Conservation (phyloP, 2,888 invertebrate genomes). For the Anthoptus insignis region DNA sequence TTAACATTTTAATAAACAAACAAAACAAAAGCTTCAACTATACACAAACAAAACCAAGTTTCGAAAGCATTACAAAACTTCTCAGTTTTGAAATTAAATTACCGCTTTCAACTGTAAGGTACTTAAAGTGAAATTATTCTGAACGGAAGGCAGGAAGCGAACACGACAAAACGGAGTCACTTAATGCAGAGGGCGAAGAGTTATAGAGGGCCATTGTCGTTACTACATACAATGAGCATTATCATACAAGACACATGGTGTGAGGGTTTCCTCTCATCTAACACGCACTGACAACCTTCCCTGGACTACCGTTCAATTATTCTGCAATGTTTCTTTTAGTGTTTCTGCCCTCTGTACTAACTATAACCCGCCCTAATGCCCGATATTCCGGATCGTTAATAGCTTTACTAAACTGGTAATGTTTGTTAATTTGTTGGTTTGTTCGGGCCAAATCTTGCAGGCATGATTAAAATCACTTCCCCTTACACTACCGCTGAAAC, state of each 20-base stretch:
- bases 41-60: slow-evolving; percentile 14
- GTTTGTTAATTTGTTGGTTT: too few relatives aligned
- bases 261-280: not conserved
- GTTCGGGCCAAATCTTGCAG: too few relatives aligned
- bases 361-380: too few relatives aligned
- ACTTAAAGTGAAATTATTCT: slow-evolving; percentile 63
- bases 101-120: slow-evolving; percentile 12
- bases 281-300: too few relatives aligned
- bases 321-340: too few relatives aligned
- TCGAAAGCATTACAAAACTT: slow-evolving; percentile 14
- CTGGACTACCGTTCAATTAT: too few relatives aligned
- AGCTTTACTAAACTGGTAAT: too few relatives aligned
- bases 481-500: too few relatives aligned
- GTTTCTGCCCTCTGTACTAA: too few relatives aligned
- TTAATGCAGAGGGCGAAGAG: slow-evolving; percentile 4
- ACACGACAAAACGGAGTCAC: slow-evolving; percentile 73
- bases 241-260: not conserved
- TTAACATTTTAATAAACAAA: slow-evolving; percentile 8
- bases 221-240: slow-evolving; percentile 9
- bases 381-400: too few relatives aligned
- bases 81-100: slow-evolving; percentile 17
- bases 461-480: too few relatives aligned
- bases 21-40: not conserved
- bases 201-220: slow-evolving; percentile 5
- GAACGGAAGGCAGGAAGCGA: slow-evolving; percentile 72